A percentile compares a stretch with the other conserved stretches of the same genome.
These are phyloP conservation scores for Lasioglossum calceatum DNA, from an alignment of 2,888 invertebrate genomes.

Conservation along the genomic window DNA sequence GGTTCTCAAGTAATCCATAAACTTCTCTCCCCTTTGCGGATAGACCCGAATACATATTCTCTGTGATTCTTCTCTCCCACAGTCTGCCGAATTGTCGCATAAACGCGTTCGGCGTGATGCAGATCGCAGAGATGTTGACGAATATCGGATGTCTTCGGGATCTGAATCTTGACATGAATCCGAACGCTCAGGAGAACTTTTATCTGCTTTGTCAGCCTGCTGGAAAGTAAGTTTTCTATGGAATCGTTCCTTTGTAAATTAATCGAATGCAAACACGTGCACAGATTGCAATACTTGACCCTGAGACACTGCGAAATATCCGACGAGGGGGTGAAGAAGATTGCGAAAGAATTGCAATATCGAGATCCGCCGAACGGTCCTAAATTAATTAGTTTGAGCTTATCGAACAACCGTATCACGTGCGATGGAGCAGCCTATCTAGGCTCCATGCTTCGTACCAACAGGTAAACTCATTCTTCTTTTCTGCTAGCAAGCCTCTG, in stretches of 20 bases:
- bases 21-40: background rate
- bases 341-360: slow-evolving; percentile 75
- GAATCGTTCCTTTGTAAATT: accelerated
- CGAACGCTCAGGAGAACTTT: slow-evolving; percentile 79
- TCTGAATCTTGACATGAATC: slow-evolving; percentile 81
- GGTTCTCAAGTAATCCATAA: slow-evolving; percentile 64
- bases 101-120: slow-evolving; percentile 75
- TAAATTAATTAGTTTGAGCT: slow-evolving; percentile 77
- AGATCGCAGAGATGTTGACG: slow-evolving; percentile 74
- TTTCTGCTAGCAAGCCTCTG: background rate
- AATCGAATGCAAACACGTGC: background rate
- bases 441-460: slow-evolving; percentile 78
- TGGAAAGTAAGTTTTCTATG: slow-evolving; percentile 59
- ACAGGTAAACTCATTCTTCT: slow-evolving; percentile 63
- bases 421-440: slow-evolving; percentile 78
- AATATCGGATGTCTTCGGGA: slow-evolving; percentile 73
- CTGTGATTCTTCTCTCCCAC: background rate
- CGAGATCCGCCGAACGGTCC: slow-evolving; percentile 63
- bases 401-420: slow-evolving; percentile 81
- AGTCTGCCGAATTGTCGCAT: slow-evolving; percentile 81
- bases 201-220: slow-evolving; percentile 73
- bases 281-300: slow-evolving; percentile 75
- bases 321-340: slow-evolving; percentile 72
- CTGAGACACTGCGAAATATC: slow-evolving; percentile 80
- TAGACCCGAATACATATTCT: background rate